Percentiles rank a stretch among this genome's conserved stretches.
Evolutionary conservation across 2,888 invertebrate genomes (phyloP).

Genomic region (Epicampocera succincta): DNA sequence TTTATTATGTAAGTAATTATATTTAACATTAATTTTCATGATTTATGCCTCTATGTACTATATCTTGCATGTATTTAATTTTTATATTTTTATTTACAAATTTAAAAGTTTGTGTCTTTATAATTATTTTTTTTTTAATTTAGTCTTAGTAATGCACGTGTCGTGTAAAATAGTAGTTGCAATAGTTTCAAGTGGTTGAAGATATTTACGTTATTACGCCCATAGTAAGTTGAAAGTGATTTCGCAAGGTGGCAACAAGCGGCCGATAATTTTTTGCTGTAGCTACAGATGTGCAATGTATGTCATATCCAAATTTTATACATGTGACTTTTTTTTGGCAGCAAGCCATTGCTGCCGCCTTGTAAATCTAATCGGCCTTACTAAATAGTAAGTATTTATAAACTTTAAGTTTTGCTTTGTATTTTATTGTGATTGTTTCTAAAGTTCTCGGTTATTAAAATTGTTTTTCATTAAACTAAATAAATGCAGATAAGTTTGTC

Average conservation of each 20-base stretch:
- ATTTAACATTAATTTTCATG: constrained; percentile 27
- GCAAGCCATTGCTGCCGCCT: too few relatives aligned
- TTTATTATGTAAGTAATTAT: constrained; percentile 17
- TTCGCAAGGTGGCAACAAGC: too few relatives aligned
- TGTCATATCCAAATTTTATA: too few relatives aligned
- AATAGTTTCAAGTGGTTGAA: background rate
- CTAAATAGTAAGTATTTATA: too few relatives aligned
- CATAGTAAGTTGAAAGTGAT: too few relatives aligned
- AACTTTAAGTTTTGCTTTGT: background rate
- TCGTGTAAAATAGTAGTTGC: constrained; percentile 5
- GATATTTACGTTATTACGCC: background rate
- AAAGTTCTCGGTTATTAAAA: background rate
- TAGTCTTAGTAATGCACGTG: constrained; percentile 21
- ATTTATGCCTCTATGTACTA: constrained; percentile 12
- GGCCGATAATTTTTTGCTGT: too few relatives aligned
- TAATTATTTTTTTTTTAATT: background rate
- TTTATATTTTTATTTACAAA: constrained; percentile 26
- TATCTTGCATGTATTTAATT: background rate
- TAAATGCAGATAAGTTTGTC: constrained; percentile 39
- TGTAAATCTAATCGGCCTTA: too few relatives aligned
- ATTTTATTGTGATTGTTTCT: constrained; percentile 13
- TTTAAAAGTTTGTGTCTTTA: background rate
- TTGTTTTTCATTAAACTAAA: constrained; percentile 16
- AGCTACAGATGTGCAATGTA: too few relatives aligned
- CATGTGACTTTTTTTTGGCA: too few relatives aligned